These are phyloP conservation scores for Pelochelys cantorii DNA, from an alignment of 2,797 vertebrate species.

Conservation along the genomic window DNA sequence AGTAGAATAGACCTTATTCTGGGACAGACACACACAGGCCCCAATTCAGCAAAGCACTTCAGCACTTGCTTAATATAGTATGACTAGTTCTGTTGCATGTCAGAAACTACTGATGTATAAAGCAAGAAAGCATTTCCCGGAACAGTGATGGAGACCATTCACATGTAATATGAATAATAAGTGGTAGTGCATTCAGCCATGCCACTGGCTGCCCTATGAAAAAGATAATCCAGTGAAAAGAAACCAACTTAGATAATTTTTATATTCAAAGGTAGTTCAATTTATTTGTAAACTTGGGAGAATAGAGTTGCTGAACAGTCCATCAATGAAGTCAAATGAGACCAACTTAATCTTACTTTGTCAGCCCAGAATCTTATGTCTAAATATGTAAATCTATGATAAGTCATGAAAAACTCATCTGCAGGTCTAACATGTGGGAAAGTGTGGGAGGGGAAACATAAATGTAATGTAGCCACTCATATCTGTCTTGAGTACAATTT, in stretches of 20 bases:
- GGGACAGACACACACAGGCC: neutral
- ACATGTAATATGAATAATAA: neutral
- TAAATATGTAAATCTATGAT: neutral
- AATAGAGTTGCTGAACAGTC: neutral
- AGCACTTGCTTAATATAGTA: neutral
- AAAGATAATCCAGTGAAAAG: neutral
- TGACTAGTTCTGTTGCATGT: neutral
- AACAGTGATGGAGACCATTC: neutral
- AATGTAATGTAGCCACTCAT: neutral
- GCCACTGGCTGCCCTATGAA: neutral
- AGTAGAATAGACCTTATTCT: neutral
- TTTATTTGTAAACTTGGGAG: neutral
- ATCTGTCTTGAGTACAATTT: neutral
- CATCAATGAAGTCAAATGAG: slow-evolving; percentile 42
- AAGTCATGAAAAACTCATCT: neutral
- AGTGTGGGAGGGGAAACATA: neutral
- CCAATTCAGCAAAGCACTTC: neutral
- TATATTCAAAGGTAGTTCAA: neutral
- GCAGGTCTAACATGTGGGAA: slow-evolving; percentile 1
- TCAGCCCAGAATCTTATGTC: neutral
- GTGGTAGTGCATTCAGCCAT: neutral
- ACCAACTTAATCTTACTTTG: neutral
- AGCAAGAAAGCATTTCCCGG: neutral
- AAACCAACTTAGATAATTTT: neutral
- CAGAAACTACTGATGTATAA: neutral